Evolutionary conservation across 2,797 vertebrate species (phyloP).

Genomic region (Pseudopleuronectes americanus): DNA sequence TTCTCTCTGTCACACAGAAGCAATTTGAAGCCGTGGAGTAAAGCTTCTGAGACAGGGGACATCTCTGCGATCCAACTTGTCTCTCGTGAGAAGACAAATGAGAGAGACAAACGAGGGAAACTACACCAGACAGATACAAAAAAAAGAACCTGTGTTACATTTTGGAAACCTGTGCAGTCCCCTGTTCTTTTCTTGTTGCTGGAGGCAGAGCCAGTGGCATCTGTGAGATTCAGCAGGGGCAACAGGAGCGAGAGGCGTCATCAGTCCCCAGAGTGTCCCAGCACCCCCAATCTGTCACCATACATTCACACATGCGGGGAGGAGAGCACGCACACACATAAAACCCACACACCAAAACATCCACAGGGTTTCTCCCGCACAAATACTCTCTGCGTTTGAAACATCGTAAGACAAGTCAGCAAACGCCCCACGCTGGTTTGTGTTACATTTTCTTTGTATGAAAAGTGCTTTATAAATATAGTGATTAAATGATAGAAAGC

Average conservation of each 20-base stretch:
- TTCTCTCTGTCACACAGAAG: conserved; percentile 57
- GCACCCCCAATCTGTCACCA: conserved; percentile 69
- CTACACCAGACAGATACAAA: conserved; percentile 16
- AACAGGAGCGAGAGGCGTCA: conserved; percentile 38
- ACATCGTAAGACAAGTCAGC: too few relatives aligned
- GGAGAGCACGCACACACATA: conserved; percentile 4
- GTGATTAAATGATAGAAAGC: neutral
- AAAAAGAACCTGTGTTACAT: conserved; percentile 20
- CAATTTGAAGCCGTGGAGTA: conserved; percentile 52
- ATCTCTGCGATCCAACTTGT: conserved; percentile 34
- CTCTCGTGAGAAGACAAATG: conserved; percentile 49
- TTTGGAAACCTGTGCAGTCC: conserved; percentile 16
- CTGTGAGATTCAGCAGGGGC: conserved; percentile 17
- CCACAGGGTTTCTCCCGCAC: too few relatives aligned
- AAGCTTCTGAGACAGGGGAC: conserved; percentile 53
- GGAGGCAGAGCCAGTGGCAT: neutral
- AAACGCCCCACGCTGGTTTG: too few relatives aligned
- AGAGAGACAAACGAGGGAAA: conserved; percentile 44
- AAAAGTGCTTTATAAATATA: too few relatives aligned
- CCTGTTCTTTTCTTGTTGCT: neutral
- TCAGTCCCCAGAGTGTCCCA: conserved; percentile 36
- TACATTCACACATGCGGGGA: conserved; percentile 22
- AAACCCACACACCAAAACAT: neutral
- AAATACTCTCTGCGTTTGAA: too few relatives aligned
- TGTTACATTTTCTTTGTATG: too few relatives aligned